phyloP scores from a whole-genome alignment of 2,113 vertebrate genomes.

The Anhinga anhinga region DNA sequence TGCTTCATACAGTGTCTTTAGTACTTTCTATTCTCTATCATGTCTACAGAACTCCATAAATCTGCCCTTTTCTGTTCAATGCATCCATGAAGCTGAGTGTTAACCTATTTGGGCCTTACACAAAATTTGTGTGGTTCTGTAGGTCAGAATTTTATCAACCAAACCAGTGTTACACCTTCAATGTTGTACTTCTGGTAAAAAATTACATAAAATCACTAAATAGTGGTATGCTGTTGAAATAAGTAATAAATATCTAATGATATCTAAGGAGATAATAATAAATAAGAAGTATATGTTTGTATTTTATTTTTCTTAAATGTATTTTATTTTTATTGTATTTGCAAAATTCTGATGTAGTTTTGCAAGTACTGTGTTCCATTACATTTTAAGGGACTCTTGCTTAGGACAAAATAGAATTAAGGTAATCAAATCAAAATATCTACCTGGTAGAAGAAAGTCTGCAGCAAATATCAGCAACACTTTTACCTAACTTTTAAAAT shows the following conservation, averaged over 20 bases:
- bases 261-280: not conserved
- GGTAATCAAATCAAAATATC: not conserved
- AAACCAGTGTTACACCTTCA: not conserved
- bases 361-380: not conserved
- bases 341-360: not conserved
- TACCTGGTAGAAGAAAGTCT: not conserved
- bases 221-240: not conserved
- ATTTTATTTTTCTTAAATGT: not conserved
- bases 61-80: not conserved
- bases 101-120: not conserved
- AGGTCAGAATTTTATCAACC: not conserved
- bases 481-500: constrained; percentile 36
- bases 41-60: not conserved
- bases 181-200: not conserved
- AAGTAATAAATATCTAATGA: not conserved
- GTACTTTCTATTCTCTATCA: not conserved
- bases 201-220: not conserved
- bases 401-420: not conserved
- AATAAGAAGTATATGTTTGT: not conserved
- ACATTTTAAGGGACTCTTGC: not conserved
- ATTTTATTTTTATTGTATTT: not conserved
- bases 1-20: not conserved
- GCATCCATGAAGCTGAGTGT: not conserved
- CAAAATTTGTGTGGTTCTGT: not conserved
- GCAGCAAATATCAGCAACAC: not conserved